phyloP scores from a whole-genome alignment of 1,140 invertebrate species.

The Araneus ventricosus region DNA sequence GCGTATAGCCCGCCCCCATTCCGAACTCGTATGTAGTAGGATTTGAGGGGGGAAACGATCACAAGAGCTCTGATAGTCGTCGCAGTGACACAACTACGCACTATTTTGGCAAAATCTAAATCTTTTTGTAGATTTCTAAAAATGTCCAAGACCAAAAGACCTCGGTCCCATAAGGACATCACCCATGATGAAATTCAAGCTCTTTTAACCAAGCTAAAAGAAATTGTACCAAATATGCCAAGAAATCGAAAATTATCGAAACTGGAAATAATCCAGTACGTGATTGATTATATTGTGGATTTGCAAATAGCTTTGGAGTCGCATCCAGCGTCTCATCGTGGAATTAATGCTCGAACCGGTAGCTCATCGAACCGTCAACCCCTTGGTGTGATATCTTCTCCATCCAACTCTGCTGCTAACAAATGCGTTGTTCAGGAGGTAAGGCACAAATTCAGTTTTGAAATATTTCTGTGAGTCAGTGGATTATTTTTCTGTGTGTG shows the following conservation, averaged over 20 bases:
- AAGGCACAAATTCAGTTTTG: not conserved
- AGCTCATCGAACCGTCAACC: constrained; percentile 50
- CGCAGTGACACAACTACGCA: too few relatives aligned
- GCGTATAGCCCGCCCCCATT: constrained; percentile 47
- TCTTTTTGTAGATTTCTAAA: not conserved
- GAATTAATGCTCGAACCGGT: not conserved
- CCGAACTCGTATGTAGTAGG: not conserved
- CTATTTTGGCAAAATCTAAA: not conserved
- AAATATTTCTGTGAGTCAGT: too few relatives aligned
- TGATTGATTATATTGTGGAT: constrained; percentile 98
- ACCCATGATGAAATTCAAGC: constrained; percentile 91
- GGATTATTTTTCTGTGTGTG: too few relatives aligned
- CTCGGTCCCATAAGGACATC: constrained; percentile 38
- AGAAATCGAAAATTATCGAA: constrained; percentile 85
- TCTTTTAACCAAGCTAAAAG: constrained; percentile 93
- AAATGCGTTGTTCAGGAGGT: constrained; percentile 33
- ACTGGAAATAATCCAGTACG: constrained; percentile 95
- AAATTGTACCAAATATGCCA: constrained; percentile 84
- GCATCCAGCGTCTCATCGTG: constrained; percentile 33
- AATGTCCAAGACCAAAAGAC: not conserved
- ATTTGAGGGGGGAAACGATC: not conserved
- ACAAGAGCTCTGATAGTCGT: not conserved
- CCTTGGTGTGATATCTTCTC: constrained; percentile 65
- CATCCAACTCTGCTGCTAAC: constrained; percentile 50
- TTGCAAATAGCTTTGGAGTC: constrained; percentile 80